A percentile compares a stretch with the other conserved stretches of the same genome.
Conservation (phyloP, 2,888 invertebrate genomes). For the Petrolisthes manimaculis region DNA sequence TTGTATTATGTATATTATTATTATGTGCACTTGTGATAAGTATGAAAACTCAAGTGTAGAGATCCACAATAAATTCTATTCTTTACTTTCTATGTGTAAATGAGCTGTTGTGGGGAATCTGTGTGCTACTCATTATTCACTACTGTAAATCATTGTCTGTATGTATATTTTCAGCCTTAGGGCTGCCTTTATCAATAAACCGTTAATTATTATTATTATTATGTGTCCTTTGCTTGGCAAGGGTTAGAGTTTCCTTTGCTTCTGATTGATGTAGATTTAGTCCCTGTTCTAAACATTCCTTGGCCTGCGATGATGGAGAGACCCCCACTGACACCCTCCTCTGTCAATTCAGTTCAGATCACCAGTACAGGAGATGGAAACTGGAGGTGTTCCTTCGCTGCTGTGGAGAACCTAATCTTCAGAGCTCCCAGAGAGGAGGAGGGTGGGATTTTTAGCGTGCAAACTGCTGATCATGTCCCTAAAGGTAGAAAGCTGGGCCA, state of each 20-base stretch:
- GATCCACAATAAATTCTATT: too few species aligned
- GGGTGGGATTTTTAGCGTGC: slow-evolving; percentile 8
- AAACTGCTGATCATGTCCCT: slow-evolving; percentile 14
- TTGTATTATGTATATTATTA: too few species aligned
- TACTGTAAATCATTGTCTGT: too few species aligned
- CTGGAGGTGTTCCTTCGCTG: slow-evolving; percentile 21
- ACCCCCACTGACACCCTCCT: background rate
- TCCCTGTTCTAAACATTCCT: slow-evolving; percentile 16
- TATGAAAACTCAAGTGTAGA: too few species aligned
- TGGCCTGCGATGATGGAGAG: background rate
- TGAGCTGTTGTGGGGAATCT: too few species aligned
- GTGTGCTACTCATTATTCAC: too few species aligned
- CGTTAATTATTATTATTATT: too few species aligned
- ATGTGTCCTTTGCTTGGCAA: slow-evolving; percentile 30
- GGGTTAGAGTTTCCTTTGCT: slow-evolving; percentile 25
- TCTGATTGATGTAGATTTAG: slow-evolving; percentile 26
- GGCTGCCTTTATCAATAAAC: too few species aligned
- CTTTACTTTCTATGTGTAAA: too few species aligned
- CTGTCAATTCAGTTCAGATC: slow-evolving; percentile 1
- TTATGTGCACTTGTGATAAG: too few species aligned
- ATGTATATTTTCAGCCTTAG: too few species aligned
- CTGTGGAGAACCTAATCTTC: slow-evolving; percentile 6
- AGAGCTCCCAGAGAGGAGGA: background rate
- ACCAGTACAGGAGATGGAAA: slow-evolving; percentile 14
- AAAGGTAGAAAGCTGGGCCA: slow-evolving; percentile 17